phyloP scores from a whole-genome alignment of 64 coral and sea anemone genomes.

The Actinia equina region DNA sequence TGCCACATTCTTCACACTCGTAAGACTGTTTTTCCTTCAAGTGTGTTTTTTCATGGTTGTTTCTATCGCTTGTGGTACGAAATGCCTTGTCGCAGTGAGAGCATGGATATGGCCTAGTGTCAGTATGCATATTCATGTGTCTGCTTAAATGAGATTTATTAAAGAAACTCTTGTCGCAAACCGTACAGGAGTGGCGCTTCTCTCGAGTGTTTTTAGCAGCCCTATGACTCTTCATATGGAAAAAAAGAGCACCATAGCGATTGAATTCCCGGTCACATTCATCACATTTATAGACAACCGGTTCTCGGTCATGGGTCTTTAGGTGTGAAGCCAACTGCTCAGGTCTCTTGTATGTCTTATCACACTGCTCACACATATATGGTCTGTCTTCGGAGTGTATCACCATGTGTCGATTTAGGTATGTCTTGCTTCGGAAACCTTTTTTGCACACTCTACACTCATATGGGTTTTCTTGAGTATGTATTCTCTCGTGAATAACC shows the following conservation, averaged over 20 bases:
- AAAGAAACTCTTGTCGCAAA: slow-evolving; percentile 15
- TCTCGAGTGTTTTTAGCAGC: background rate
- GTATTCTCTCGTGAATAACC: background rate
- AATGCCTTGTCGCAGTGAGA: slow-evolving; percentile 11
- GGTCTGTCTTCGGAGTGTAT: slow-evolving; percentile 24
- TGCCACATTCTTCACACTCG: background rate
- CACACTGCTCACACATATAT: slow-evolving; percentile 17
- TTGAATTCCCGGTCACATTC: background rate
- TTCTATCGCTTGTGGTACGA: background rate
- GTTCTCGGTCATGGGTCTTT: slow-evolving; percentile 4
- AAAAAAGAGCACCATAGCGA: background rate
- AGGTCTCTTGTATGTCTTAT: background rate
- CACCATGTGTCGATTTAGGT: background rate
- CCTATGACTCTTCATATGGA: slow-evolving; percentile 21
- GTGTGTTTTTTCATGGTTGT: slow-evolving; percentile 3
- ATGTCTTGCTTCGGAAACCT: background rate
- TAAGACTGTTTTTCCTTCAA: background rate
- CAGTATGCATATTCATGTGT: slow-evolving; percentile 4
- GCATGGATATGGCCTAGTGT: slow-evolving; percentile 11
- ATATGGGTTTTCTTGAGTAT: slow-evolving; percentile 26
- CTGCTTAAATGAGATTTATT: background rate
- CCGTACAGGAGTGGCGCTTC: background rate
- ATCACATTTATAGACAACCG: background rate
- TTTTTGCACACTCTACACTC: slow-evolving; percentile 29
- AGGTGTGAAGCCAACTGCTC: background rate